Base-by-base conservation (phyloP, 2,113 vertebrate species). In the Tupaia tana region DNA sequence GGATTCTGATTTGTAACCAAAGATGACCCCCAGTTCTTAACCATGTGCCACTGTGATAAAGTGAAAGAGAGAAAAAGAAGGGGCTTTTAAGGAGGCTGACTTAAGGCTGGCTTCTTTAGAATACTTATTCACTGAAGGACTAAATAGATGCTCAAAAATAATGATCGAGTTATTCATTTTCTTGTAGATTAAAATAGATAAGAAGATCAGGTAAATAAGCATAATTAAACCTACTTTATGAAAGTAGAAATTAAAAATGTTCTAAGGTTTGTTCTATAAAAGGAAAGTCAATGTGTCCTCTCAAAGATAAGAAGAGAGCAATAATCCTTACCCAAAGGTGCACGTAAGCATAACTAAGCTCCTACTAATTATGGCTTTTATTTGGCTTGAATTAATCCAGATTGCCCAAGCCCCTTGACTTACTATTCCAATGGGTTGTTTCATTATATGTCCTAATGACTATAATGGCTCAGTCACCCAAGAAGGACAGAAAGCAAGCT, bases 121-220 rank as follows among this genome's bases (percentile, higher is more conserved):
- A 19, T 58, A 29, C 8, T 82, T 8, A 71, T 82, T 93, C 24
- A 88, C 54, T 91, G 74, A 85, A 88, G 8, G 66, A 22, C 31
- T 82, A 82, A 67, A 43, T 3, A 80, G 52, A 84, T 10, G 52
- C 10, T 64, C 20, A 88, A n/a, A 83, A 91, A 82, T 63, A 78
- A 89, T 95, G 29, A 67, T 43, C 79, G 58, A 77, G 16, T 78
- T 91, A 16, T 91, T n/a, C 12, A 54, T 54, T 93, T 81, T 81
- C 54, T 80, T 89, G 25, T 77, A 78, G 27, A 89, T 78, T 91
- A 67, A 85, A 89, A 70, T 56, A 77, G 8, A 12, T 59, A 54
- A 91, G 11, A 10, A 86, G 22, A 87, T 9, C 18, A 94, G 69
- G 63, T 14, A 93, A 84, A 52, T 18, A 77, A 64, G 63, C 24